Evolutionary conservation across 2,888 invertebrate species (phyloP).

Genomic region (Calephelis perditalis): DNA sequence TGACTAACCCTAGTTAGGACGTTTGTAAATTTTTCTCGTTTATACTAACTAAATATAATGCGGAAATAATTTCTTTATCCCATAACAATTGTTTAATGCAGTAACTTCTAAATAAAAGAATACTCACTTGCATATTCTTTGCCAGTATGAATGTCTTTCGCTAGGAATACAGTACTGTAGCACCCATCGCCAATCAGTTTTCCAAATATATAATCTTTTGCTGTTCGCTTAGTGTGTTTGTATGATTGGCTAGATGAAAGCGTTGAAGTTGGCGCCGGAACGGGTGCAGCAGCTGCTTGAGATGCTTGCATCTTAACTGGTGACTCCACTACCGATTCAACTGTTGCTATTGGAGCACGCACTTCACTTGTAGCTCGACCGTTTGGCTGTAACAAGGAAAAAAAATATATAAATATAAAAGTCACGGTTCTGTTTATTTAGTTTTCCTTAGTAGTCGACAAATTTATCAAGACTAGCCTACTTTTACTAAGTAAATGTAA

Average conservation of each 20-base stretch:
- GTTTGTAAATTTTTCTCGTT: no score
- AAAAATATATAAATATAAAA: conserved; percentile 19
- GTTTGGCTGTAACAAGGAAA: conserved; percentile 59
- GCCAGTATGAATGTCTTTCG: conserved; percentile 92
- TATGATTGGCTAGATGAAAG: conserved; percentile 61
- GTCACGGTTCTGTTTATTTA: not conserved
- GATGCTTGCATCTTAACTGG: conserved; percentile 73
- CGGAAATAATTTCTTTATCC: no score
- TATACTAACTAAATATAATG: no score
- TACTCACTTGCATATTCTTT: conserved; percentile 96
- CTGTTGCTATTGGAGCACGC: conserved; percentile 75
- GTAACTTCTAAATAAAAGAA: not conserved
- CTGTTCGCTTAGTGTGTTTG: conserved; percentile 81
- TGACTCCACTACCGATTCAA: conserved; percentile 70
- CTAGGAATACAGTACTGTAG: conserved; percentile 96
- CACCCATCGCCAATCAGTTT: conserved; percentile 98
- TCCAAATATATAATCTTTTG: conserved; percentile 96
- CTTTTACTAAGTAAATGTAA: no score
- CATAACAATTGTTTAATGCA: no score
- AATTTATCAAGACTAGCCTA: no score
- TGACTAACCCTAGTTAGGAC: no score
- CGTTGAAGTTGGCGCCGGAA: conserved; percentile 58
- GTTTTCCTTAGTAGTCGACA: no score
- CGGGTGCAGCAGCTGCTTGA: conserved; percentile 60
- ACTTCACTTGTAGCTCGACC: conserved; percentile 60